Evolutionary conservation across 2,797 vertebrate species (phyloP), one percentile per base, ranked within the genome.

Genomic region (Neomorphus geoffroyi): DNA sequence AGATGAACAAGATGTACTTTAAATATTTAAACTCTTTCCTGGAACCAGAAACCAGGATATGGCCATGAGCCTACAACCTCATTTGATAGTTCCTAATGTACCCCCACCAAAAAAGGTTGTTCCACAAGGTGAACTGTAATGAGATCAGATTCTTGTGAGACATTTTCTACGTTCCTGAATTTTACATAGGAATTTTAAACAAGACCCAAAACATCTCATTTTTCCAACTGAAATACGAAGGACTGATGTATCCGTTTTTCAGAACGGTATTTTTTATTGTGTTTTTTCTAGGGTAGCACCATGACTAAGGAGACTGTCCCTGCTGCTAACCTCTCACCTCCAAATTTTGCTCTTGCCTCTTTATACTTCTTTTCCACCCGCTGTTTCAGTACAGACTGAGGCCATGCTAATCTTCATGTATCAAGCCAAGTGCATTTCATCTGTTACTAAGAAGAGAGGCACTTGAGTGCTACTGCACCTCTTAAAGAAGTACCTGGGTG

Each of bases 381-480:
- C 93, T 97, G 88, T 79, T 94, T 93, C 86, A 94, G 90, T 78
- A 93, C 66, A 89, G 82, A 90, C 72, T n/a, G 87, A 93, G 92
- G 94, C 96, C 96, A 94, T 2, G 0, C 72, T 90, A 81, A 87
- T 92, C 93, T 87, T 39, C 94, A 75, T 37, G 24, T 89, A 92
- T 78, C 81, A 93, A 95, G 77, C 37, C 91, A 96, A 81, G 74
- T 70, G 87, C 91, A 78, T 92, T 84, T 92, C 74, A 95, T 88
- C 80, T 79, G 77, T 96, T 92, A 95, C 81, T 96, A 94, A 90
- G 64, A 92, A 95, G 64, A 70, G 93, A 96, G 92, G 92, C 66
- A 91, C 37, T 74, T 72, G 79, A 96, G 81, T 64, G 80, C 57
- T 82, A 77, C 75, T 92, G 84, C 86, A 86, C 54, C 78, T 94